Conservation (phyloP, 2,797 vertebrate species). For the Babyrousa celebensis region DNA sequence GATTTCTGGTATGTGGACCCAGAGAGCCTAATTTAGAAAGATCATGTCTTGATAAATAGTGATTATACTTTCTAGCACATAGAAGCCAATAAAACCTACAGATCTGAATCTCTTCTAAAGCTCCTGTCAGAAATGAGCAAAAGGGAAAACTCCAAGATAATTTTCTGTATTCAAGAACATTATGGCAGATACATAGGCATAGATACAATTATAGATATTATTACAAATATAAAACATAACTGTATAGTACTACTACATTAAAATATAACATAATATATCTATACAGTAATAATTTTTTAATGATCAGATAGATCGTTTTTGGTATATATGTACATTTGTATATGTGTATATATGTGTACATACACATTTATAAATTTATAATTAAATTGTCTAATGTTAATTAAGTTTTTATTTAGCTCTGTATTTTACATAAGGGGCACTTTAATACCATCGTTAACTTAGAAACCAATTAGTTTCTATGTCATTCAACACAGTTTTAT, state of each 20-base stretch:
- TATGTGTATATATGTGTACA: background rate
- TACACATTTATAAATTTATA: background rate
- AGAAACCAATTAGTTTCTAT: conserved; percentile 75
- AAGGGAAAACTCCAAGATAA: background rate
- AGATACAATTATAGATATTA: background rate
- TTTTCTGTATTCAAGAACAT: conserved; percentile 2
- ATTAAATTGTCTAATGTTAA: conserved; percentile 63
- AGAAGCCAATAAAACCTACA: background rate
- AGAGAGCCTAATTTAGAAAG: background rate
- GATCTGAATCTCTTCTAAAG: background rate
- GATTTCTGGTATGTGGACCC: background rate
- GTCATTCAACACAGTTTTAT: conserved; percentile 1
- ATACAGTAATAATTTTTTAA: background rate
- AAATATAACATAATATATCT: background rate
- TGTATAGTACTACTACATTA: background rate
- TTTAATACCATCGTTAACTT: conserved; percentile 76
- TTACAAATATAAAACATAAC: background rate
- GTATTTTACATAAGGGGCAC: conserved; percentile 73
- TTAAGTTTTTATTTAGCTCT: conserved; percentile 62
- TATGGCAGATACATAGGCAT: background rate
- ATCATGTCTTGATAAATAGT: background rate
- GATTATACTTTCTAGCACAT: background rate
- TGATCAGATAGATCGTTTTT: background rate
- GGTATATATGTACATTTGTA: background rate
- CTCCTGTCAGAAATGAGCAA: background rate